Evolutionary conservation across 2,797 vertebrate genomes (phyloP), one percentile per base, ranked within the genome.

Genomic region (Thamnophis elegans): DNA sequence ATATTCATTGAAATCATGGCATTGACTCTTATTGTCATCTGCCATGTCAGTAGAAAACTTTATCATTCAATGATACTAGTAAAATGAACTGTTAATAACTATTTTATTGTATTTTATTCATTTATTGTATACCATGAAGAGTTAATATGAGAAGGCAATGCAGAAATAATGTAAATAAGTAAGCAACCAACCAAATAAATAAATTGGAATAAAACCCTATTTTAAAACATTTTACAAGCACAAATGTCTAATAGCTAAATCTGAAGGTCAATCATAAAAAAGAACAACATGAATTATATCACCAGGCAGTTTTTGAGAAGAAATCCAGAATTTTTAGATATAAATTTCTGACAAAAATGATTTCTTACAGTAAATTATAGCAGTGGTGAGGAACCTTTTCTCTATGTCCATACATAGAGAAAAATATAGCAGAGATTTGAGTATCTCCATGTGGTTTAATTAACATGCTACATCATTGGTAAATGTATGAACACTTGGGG

Each of bases 391-490:
- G 42, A n/a, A 22, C 28, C 86, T 88, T 55, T 91, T 36, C 55
- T 4, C 58, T 11, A 91, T 1, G 0, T 32, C 53, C 59, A 58
- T 91, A 51, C 90, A n/a, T 90, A 59, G n/a, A 85, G 51, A 36
- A 85, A 73, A 58, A 18, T 78, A 88, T 86, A 16, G 51, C 85
- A 88, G 47, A 88, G 25, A 68, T 36, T 73, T 51, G 32, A n/a
- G 22, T 59, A 51, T 47, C 25, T 65, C 86, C 32, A n/a, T 14
- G 32, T 9, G 11, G 16, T 9, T 65, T 32, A 25, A 60, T 54
- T 89, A 91, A 60, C 51, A 88, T 36, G 59, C 53, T 89, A 53
- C 68, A 85, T 88, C 36, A n/a, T 59, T 92, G 91, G 88, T 28
- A 53, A 89, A 54, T n/a, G 28, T 36, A 65, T n/a, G 55, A 42